These are phyloP conservation scores for Galeopsomyia nigrocyanea DNA, from an alignment of 2,888 invertebrate genomes.

Conservation along the genomic window DNA sequence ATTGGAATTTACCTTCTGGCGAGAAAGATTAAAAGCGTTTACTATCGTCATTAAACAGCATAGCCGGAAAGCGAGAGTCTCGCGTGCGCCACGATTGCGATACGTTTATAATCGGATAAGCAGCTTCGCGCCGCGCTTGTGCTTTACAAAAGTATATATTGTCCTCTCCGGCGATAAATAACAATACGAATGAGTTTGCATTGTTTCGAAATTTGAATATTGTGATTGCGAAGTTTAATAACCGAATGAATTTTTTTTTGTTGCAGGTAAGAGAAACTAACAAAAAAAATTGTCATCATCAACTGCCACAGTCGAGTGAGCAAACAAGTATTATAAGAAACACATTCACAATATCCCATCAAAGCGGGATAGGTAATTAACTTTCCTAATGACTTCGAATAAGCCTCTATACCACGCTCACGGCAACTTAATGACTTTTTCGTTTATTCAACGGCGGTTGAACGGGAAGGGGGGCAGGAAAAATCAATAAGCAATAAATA, in stretches of 20 bases:
- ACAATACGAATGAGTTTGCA: not conserved
- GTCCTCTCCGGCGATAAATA: too few relatives aligned
- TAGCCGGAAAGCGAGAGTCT: constrained; percentile 17
- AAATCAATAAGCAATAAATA: constrained; percentile 35
- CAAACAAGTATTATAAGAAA: not conserved
- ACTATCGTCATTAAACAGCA: constrained; percentile 45
- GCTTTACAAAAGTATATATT: not conserved
- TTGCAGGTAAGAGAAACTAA: constrained; percentile 38
- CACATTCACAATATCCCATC: constrained; percentile 11
- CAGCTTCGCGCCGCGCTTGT: constrained; percentile 6
- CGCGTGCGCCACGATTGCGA: constrained; percentile 42
- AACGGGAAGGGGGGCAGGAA: not conserved
- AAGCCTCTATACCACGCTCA: not conserved
- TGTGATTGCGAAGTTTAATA: not conserved
- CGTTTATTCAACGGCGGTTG: not conserved
- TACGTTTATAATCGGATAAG: constrained; percentile 48
- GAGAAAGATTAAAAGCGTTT: constrained; percentile 45
- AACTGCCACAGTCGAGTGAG: not conserved
- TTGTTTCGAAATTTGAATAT: not conserved
- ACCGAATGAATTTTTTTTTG: constrained; percentile 15
- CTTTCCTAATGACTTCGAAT: constrained; percentile 1
- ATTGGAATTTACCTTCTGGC: constrained; percentile 43
- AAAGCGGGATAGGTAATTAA: constrained; percentile 13
- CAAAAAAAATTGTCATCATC: constrained; percentile 8
- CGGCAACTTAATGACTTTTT: not conserved